Conservation (phyloP, 1,140 invertebrate genomes). For the Diachasma alloeum region DNA sequence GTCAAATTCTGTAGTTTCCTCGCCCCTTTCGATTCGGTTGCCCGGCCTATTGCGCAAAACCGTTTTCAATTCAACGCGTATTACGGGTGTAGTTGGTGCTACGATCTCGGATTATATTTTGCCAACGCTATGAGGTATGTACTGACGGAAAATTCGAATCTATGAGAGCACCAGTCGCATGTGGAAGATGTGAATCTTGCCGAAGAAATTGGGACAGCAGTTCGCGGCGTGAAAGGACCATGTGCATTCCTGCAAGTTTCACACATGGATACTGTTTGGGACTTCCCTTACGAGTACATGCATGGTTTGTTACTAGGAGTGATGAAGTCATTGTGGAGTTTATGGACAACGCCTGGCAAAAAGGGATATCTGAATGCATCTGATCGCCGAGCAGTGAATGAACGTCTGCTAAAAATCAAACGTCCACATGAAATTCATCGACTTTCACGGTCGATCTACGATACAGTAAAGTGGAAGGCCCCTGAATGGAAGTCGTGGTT, state of each 20-base stretch:
- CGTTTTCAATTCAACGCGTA: too few species aligned
- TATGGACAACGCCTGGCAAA: constrained; percentile 7
- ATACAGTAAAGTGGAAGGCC: constrained; percentile 25
- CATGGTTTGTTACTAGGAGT: constrained; percentile 29
- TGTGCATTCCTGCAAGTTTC: neutral
- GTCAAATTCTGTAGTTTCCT: constrained; percentile 17
- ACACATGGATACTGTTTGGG: constrained; percentile 23
- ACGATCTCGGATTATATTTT: too few species aligned
- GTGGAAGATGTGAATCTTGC: constrained; percentile 4
- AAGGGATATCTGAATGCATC: too few species aligned
- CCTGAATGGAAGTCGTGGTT: constrained; percentile 37
- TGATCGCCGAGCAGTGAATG: constrained; percentile 11
- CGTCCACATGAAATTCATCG: constrained; percentile 28
- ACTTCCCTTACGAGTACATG: constrained; percentile 27
- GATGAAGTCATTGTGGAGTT: constrained; percentile 18
- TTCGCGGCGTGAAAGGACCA: constrained; percentile 20
- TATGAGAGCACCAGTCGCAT: constrained; percentile 15
- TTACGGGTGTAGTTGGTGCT: too few species aligned
- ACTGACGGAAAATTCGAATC: neutral
- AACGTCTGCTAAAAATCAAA: constrained; percentile 14
- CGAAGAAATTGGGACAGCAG: neutral
- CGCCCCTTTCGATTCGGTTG: constrained; percentile 21
- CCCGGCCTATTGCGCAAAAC: constrained; percentile 25
- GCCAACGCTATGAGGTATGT: constrained; percentile 32
- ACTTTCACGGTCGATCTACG: neutral